Evolutionary conservation across 2,797 vertebrate genomes (phyloP).

Genomic region (Tadarida brasiliensis): DNA sequence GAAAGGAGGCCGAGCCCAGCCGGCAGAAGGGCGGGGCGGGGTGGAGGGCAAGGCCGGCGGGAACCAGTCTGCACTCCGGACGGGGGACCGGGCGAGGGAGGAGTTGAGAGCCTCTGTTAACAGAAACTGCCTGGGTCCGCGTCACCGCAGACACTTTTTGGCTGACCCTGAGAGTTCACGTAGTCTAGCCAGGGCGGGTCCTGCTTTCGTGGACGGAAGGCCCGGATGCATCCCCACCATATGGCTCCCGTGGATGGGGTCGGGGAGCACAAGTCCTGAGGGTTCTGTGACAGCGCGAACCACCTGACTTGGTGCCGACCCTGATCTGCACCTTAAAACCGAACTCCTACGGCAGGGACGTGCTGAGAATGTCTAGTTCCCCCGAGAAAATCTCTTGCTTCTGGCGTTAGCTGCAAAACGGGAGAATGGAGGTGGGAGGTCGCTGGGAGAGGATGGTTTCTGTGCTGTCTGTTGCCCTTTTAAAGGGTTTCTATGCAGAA

Average conservation of each 20-base stretch:
- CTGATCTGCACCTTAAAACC: background rate
- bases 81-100: background rate
- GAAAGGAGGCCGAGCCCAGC: background rate
- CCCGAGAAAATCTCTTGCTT: background rate
- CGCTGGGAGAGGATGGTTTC: background rate
- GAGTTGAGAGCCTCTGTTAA: background rate
- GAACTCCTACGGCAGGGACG: background rate
- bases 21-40: background rate
- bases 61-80: background rate
- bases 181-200: background rate
- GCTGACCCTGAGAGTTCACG: conserved; percentile 47
- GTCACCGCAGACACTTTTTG: background rate
- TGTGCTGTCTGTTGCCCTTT: background rate
- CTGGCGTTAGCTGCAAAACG: background rate
- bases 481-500: background rate
- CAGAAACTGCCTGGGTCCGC: background rate
- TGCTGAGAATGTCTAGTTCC: background rate
- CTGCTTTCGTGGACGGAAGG: background rate
- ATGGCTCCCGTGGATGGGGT: background rate
- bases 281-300: background rate
- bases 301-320: background rate
- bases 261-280: background rate
- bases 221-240: background rate
- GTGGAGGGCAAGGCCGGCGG: background rate
- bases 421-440: background rate